Conservation (phyloP, 1,140 invertebrate genomes). For the Hirudo medicinalis region DNA sequence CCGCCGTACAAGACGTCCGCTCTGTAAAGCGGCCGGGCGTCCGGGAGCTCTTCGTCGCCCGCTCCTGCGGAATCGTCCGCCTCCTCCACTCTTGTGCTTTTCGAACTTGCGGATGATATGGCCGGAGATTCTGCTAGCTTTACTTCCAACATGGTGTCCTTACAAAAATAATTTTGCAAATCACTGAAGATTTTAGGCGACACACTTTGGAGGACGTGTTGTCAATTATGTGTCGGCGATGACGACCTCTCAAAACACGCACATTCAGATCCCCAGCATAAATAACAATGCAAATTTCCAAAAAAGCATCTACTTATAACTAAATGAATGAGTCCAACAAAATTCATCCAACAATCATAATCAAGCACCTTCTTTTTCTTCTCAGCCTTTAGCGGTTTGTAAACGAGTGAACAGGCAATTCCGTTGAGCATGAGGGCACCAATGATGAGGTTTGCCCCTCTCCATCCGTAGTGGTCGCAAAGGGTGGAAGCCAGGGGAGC, state of each 20-base stretch:
- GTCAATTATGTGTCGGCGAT: too few relatives aligned
- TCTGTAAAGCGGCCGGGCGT: constrained; percentile 72
- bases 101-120: not conserved
- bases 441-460: constrained; percentile 15
- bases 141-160: too few relatives aligned
- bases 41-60: not conserved
- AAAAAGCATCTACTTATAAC: too few relatives aligned
- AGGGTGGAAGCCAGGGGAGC: constrained; percentile 18
- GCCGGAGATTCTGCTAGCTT: too few relatives aligned
- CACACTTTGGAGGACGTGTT: too few relatives aligned
- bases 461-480: constrained; percentile 18
- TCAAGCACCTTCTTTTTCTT: constrained; percentile 6
- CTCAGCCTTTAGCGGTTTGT: constrained; percentile 64
- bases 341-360: too few relatives aligned
- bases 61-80: not conserved
- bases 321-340: too few relatives aligned
- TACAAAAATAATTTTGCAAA: too few relatives aligned
- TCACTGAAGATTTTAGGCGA: too few relatives aligned
- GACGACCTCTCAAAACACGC: too few relatives aligned
- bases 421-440: constrained; percentile 68
- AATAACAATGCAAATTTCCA: too few relatives aligned
- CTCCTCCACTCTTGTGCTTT: not conserved
- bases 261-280: too few relatives aligned
- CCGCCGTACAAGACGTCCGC: constrained; percentile 95
- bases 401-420: constrained; percentile 79